These are phyloP conservation scores for Popillia japonica DNA, from an alignment of 1,140 invertebrate genomes.

Conservation along the genomic window DNA sequence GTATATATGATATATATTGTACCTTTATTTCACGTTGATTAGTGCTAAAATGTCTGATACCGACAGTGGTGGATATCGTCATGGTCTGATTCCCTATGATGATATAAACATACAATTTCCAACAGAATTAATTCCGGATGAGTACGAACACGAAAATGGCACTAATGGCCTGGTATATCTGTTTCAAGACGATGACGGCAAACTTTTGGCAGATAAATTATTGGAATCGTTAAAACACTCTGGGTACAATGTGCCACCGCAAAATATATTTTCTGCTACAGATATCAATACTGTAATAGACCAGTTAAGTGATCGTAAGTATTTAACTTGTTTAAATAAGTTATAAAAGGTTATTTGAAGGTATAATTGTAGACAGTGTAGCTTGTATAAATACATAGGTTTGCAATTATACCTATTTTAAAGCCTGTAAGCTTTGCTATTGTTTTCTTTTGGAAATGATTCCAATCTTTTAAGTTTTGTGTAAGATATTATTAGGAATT, in stretches of 20 bases:
- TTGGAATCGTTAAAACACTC: neutral
- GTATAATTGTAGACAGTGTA: no score
- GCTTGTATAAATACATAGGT: no score
- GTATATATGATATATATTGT: neutral
- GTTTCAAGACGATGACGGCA: conserved; percentile 25
- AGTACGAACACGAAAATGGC: conserved; percentile 45
- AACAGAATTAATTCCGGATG: conserved; percentile 51
- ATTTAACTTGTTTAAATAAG: neutral
- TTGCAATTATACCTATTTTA: no score
- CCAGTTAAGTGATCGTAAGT: conserved; percentile 12
- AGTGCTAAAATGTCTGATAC: neutral
- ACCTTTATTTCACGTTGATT: neutral
- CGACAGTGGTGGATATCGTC: neutral
- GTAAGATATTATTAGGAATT: no score
- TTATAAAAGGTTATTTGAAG: no score
- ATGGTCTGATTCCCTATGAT: neutral
- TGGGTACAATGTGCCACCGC: conserved; percentile 18
- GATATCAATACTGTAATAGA: neutral
- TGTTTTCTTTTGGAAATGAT: no score
- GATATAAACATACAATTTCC: conserved; percentile 30
- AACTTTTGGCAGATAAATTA: neutral
- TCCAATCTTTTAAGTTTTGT: no score
- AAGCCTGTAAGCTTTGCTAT: no score
- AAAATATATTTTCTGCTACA: neutral
- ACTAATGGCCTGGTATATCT: conserved; percentile 45